These are phyloP conservation scores for Pilophorus perplexus DNA, from an alignment of 2,888 invertebrate genomes.

Conservation along the genomic window DNA sequence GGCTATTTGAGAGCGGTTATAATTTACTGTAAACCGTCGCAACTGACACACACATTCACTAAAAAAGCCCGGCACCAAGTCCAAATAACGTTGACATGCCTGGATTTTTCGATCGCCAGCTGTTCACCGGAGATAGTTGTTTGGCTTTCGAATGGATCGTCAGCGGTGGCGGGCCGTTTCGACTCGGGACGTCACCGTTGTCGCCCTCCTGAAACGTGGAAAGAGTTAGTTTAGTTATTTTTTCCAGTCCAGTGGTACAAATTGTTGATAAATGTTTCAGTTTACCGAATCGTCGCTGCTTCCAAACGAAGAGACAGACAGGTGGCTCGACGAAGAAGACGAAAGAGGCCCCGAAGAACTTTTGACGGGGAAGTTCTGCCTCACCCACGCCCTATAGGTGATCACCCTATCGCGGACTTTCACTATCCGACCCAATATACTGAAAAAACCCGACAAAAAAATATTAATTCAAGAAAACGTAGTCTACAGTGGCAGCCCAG, in stretches of 20 bases:
- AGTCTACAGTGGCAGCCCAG: too few species aligned
- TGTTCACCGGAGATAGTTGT: conserved; percentile 18
- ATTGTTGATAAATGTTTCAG: neutral
- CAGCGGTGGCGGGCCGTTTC: neutral
- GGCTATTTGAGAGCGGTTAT: too few species aligned
- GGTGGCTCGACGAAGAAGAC: conserved; percentile 28
- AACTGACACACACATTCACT: too few species aligned
- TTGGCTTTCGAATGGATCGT: neutral
- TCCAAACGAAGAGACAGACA: conserved; percentile 35
- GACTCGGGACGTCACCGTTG: conserved; percentile 11
- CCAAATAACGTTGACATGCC: too few species aligned
- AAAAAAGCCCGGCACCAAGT: too few species aligned
- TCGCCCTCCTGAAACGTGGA: conserved; percentile 24
- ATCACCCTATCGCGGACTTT: conserved; percentile 91
- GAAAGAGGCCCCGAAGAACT: neutral
- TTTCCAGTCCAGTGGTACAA: too few species aligned
- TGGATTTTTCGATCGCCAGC: conserved; percentile 32
- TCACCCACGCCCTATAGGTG: conserved; percentile 67
- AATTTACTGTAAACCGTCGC: too few species aligned
- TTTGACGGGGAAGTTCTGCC: conserved; percentile 55
- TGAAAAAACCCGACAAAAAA: conserved; percentile 50
- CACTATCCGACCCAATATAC: conserved; percentile 85
- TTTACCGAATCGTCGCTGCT: conserved; percentile 36
- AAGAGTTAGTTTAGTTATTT: neutral
- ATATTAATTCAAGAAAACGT: neutral